Evolutionary conservation across 2,797 vertebrate genomes (phyloP).

Genomic region (Myotis pilosus): DNA sequence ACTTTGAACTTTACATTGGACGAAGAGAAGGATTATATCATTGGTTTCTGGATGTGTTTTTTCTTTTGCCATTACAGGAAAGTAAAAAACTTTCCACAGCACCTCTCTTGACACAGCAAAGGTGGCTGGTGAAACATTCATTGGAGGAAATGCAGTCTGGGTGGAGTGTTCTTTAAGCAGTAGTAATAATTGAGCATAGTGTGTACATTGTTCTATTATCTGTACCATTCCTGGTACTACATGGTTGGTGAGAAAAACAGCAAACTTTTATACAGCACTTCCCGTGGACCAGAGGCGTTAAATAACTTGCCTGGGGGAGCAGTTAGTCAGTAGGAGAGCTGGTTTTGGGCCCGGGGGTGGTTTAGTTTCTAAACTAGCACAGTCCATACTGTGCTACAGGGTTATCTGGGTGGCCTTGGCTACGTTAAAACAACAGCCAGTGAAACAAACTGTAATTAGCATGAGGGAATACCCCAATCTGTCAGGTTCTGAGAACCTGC

Average conservation of each 20-base stretch:
- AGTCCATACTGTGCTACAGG: neutral
- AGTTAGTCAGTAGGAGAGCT: neutral
- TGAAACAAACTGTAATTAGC: conserved; percentile 24
- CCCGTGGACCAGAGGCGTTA: neutral
- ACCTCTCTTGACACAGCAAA: conserved; percentile 33
- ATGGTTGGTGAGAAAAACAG: conserved; percentile 28
- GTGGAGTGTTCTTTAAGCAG: neutral
- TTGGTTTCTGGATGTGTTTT: neutral
- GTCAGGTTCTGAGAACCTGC: conserved; percentile 44
- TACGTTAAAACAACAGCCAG: neutral
- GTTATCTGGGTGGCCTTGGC: conserved; percentile 36
- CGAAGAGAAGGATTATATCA: neutral
- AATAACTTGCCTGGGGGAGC: neutral
- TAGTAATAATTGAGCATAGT: neutral
- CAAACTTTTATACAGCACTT: neutral
- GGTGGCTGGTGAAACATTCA: conserved; percentile 4
- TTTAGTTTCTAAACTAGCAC: neutral
- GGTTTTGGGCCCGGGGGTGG: neutral
- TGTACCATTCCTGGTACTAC: neutral
- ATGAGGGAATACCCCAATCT: conserved; percentile 14
- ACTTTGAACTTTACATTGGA: neutral
- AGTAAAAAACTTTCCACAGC: neutral
- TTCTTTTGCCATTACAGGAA: neutral
- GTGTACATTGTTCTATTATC: neutral
- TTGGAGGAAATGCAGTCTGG: neutral